phyloP scores from a whole-genome alignment of 2,888 invertebrate species.

The Halocaridina rubra region DNA sequence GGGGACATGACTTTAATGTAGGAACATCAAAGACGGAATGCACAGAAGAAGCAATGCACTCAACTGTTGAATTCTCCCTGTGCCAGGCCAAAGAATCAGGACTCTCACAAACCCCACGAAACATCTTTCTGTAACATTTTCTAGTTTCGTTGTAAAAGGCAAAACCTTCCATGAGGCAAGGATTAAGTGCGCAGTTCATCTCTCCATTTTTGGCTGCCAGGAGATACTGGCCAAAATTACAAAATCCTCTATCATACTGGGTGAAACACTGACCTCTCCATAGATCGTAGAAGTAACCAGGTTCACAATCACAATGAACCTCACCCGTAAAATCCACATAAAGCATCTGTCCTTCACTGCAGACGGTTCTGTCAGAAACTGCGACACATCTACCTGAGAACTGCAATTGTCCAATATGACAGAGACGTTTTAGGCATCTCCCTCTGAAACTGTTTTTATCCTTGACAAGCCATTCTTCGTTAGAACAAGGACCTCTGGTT shows the following conservation, averaged over 20 bases:
- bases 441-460: slow-evolving; percentile 3
- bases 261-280: slow-evolving; percentile 36
- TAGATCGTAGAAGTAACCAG: slow-evolving; percentile 36
- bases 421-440: slow-evolving; percentile 28
- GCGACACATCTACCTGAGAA: slow-evolving; percentile 39
- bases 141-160: neutral
- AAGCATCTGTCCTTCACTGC: slow-evolving; percentile 45
- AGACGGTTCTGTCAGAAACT: slow-evolving; percentile 5
- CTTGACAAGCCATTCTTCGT: slow-evolving; percentile 51
- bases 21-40: slow-evolving; percentile 40
- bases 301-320: slow-evolving; percentile 54
- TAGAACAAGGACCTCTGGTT: slow-evolving; percentile 9
- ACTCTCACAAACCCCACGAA: slow-evolving; percentile 33
- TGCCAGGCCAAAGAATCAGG: neutral
- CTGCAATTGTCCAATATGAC: slow-evolving; percentile 39
- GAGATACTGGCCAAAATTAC: slow-evolving; percentile 39
- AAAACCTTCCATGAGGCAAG: slow-evolving; percentile 30
- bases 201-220: neutral
- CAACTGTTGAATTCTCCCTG: slow-evolving; percentile 12
- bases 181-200: slow-evolving; percentile 42
- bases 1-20: slow-evolving; percentile 36
- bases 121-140: slow-evolving; percentile 45
- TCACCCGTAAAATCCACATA: slow-evolving; percentile 40
- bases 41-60: slow-evolving; percentile 9
- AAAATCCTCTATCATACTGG: slow-evolving; percentile 39